These are phyloP conservation scores for Peromyscus eremicus DNA, from an alignment of 2,797 vertebrate species.

Conservation along the genomic window DNA sequence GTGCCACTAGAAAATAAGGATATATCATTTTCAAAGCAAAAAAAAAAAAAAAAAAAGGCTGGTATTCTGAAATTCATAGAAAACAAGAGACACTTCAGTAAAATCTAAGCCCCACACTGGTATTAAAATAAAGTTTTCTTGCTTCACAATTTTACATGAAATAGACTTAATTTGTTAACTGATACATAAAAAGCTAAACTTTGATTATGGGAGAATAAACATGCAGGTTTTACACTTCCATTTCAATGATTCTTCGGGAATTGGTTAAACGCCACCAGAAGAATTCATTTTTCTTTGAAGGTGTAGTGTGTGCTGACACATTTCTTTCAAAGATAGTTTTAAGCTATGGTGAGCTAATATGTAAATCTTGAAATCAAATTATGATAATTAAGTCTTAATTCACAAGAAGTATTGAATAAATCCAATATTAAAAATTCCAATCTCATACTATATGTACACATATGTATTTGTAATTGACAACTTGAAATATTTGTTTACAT, in stretches of 20 bases:
- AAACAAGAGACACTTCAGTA: background rate
- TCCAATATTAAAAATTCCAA: background rate
- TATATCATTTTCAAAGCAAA: background rate
- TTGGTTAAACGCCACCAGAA: background rate
- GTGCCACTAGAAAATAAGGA: background rate
- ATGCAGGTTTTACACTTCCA: background rate
- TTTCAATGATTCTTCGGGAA: background rate
- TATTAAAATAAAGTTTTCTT: background rate
- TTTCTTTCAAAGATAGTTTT: background rate
- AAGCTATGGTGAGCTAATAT: background rate
- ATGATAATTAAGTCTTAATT: background rate
- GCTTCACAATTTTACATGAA: background rate
- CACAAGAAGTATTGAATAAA: background rate
- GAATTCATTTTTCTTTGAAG: background rate
- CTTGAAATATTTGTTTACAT: background rate
- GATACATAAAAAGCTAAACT: background rate
- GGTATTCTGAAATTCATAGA: background rate
- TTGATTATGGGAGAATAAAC: background rate
- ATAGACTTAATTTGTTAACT: background rate
- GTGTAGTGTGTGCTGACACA: background rate
- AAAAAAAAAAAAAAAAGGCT: background rate
- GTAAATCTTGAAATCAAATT: background rate
- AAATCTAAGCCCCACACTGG: background rate
- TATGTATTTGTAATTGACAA: background rate
- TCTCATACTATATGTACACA: background rate